Base-by-base conservation (phyloP, 2,888 invertebrate species). In the Cryptus viduatorius region DNA sequence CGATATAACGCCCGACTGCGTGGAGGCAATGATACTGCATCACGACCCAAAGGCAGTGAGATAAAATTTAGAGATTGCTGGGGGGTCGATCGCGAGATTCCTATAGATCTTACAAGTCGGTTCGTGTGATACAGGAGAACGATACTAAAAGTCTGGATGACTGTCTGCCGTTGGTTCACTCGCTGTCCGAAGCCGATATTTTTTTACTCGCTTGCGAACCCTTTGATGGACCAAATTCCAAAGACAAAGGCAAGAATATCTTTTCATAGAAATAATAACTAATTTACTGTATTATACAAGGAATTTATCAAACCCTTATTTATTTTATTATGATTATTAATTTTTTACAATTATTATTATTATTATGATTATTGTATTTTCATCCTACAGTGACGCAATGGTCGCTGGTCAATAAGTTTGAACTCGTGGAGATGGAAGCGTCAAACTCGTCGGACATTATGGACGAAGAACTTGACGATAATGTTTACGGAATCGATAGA, bases 401-500 rank as follows among this genome's bases (percentile, higher is more conserved):
- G 97, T 97, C 96, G 92, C 93, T 96, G 68, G 94, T 95, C 83
- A 94, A 95, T 89, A 95, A 95, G 19, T 97, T 96, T 94, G 97
- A 97, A 91, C 93, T 97, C 77, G 95, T 97, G 14, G 96, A 97
- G 91, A 90, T 97, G 64, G 90, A 91, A 65, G 89, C 89, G 24
- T 88, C 91, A n/a, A 93, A 93, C 44, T 89, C 92, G 5, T 50
- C 83, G 3, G 94, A 94, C 88, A 92, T 93, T 19, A 93, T 94
- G 80, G 94, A 94, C 67, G 86, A 88, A 44, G 95, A 95, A 88
- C 93, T 92, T 46, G 94, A 95, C 68, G 94, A 95, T 86, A 96
- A 96, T 89, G 95, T 95, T 77, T 94, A 94, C 86, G 97, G 97
- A 3, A 95, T 96, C 14, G 95, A 95, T 46, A 94, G 97, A 90